Evolutionary conservation across 2,888 invertebrate genomes (phyloP).

Genomic region (Euclidia mi): DNA sequence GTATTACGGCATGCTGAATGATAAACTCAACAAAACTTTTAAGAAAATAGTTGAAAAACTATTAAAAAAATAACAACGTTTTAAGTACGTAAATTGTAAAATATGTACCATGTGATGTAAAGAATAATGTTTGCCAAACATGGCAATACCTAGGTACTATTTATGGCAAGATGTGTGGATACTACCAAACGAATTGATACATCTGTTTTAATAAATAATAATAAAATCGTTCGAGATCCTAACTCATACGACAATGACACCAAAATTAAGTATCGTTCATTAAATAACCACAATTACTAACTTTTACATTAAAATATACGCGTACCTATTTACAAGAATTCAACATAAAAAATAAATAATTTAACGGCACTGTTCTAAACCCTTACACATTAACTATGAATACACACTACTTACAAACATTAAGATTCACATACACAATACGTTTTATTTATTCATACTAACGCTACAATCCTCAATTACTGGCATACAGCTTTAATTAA

Average conservation of each 20-base stretch:
- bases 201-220: conserved; percentile 71
- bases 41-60: conserved; percentile 58
- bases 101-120: conserved; percentile 53
- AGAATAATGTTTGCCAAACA: conserved; percentile 39
- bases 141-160: conserved; percentile 41
- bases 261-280: conserved; percentile 75
- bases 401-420: conserved; percentile 81
- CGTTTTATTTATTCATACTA: conserved; percentile 67
- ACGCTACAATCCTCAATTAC: conserved; percentile 79
- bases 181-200: conserved; percentile 47
- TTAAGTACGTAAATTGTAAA: conserved; percentile 54
- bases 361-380: conserved; percentile 83
- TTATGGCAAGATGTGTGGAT: conserved; percentile 63
- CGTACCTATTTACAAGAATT: conserved; percentile 83
- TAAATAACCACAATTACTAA: conserved; percentile 85
- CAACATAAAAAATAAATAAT: conserved; percentile 90
- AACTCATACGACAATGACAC: conserved; percentile 65
- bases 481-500: conserved; percentile 81
- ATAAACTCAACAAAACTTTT: conserved; percentile 49
- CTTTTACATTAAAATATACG: conserved; percentile 83
- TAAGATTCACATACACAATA: conserved; percentile 79
- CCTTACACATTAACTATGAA: conserved; percentile 85
- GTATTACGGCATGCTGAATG: conserved; percentile 51
- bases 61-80: conserved; percentile 58
- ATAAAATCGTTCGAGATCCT: conserved; percentile 79